These are phyloP conservation scores for Leptinotarsa juncta DNA, from an alignment of 2,888 invertebrate species.

Conservation along the genomic window DNA sequence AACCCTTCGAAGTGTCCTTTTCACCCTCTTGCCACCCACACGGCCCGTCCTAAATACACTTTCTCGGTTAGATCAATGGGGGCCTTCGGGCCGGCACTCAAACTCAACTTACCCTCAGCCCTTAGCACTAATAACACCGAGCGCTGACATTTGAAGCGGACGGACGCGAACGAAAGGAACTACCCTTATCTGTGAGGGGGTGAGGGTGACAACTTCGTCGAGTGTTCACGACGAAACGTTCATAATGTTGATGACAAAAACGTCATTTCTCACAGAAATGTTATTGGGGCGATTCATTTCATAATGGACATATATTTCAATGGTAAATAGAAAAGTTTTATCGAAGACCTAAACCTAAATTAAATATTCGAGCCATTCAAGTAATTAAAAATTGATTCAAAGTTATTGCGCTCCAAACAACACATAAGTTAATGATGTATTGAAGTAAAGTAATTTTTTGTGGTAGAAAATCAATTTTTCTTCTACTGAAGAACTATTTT, in stretches of 20 bases:
- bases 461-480: too few species aligned
- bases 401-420: too few species aligned
- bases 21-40: slow-evolving; percentile 43
- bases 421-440: too few species aligned
- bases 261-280: background rate
- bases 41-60: slow-evolving; percentile 55
- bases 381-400: too few species aligned
- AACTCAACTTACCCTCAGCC: slow-evolving; percentile 16
- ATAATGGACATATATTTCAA: background rate
- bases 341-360: too few species aligned
- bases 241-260: slow-evolving; percentile 4
- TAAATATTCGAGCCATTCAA: too few species aligned
- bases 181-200: slow-evolving; percentile 30
- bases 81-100: slow-evolving; percentile 29
- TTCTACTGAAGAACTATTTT: too few species aligned
- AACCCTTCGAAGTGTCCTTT: slow-evolving; percentile 32
- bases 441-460: too few species aligned
- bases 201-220: background rate
- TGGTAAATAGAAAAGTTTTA: too few species aligned
- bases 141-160: slow-evolving; percentile 27
- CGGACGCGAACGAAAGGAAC: slow-evolving; percentile 19
- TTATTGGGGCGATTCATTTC: background rate
- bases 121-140: slow-evolving; percentile 21
- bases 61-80: slow-evolving; percentile 38
- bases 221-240: slow-evolving; percentile 9